phyloP scores from a whole-genome alignment of 1,140 invertebrate species.

The Diplogasteroides magnus region DNA sequence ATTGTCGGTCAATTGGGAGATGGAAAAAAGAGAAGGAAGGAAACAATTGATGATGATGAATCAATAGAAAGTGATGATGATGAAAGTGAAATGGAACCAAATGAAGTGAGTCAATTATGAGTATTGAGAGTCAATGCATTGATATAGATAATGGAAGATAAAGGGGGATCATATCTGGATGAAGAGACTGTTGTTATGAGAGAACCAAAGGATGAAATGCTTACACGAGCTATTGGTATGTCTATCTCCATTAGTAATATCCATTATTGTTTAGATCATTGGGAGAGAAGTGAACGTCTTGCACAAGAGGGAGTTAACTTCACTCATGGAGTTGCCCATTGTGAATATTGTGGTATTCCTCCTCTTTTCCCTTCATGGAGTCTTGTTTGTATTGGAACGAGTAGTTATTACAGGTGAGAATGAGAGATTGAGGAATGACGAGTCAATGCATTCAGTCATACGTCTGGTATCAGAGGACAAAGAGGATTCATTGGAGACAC shows the following conservation, averaged over 20 bases:
- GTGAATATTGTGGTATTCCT: slow-evolving; percentile 55
- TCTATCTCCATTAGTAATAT: neutral
- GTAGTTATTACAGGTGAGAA: slow-evolving; percentile 68
- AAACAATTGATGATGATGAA: slow-evolving; percentile 16
- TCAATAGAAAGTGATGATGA: too few species aligned
- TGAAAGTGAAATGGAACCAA: slow-evolving; percentile 7
- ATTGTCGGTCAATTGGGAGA: slow-evolving; percentile 5
- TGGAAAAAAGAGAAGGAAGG: slow-evolving; percentile 6
- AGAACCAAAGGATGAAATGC: neutral
- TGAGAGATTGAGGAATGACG: neutral
- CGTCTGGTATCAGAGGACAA: slow-evolving; percentile 67
- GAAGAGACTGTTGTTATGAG: neutral
- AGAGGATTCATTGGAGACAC: slow-evolving; percentile 80
- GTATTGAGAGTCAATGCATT: slow-evolving; percentile 4
- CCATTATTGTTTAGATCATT: neutral
- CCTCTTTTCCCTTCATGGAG: slow-evolving; percentile 90
- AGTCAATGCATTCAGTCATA: slow-evolving; percentile 68
- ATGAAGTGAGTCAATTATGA: slow-evolving; percentile 1
- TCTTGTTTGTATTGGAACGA: slow-evolving; percentile 78
- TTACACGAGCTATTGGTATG: neutral
- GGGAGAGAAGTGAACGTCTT: neutral
- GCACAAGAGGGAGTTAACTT: neutral
- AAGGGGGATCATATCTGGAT: neutral
- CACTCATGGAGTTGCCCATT: slow-evolving; percentile 7
- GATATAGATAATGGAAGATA: neutral